Percentiles rank a stretch among this genome's conserved stretches.
Conservation (phyloP, 2,797 vertebrate species). For the Poeciliopsis paucimaculata region DNA sequence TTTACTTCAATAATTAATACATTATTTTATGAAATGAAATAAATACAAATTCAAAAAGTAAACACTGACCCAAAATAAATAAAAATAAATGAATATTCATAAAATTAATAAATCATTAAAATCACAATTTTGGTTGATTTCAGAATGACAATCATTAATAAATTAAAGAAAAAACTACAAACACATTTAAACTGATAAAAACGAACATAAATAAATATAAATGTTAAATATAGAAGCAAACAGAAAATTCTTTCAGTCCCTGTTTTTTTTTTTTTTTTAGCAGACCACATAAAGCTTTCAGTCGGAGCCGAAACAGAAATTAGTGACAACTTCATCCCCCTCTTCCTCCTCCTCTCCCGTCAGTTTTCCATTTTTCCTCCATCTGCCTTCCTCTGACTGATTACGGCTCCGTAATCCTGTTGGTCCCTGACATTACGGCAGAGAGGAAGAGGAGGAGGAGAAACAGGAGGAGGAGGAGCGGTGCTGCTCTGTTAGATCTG, state of each 20-base stretch:
- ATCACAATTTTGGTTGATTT: not conserved
- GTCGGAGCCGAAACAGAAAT: not conserved
- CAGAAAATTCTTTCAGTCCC: not conserved
- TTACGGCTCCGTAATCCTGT: conserved; percentile 45
- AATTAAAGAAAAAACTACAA: not conserved
- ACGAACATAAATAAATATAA: not conserved
- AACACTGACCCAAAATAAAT: not conserved
- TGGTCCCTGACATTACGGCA: conserved; percentile 24
- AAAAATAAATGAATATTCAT: not conserved
- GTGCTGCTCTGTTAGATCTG: conserved; percentile 23
- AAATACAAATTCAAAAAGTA: not conserved
- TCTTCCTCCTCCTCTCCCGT: not conserved
- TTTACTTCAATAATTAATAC: not conserved
- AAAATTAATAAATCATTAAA: not conserved
- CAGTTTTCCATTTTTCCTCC: conserved; percentile 3
- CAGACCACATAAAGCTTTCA: not conserved
- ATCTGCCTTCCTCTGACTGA: conserved; percentile 21
- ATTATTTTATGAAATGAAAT: not conserved
- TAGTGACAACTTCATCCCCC: conserved; percentile 4
- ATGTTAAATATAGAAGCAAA: not conserved
- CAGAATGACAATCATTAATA: not conserved
- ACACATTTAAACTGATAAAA: not conserved
- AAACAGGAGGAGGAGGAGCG: not conserved
- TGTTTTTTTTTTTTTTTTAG: too few species aligned
- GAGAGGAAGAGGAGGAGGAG: conserved; percentile 4